Conservation (phyloP, 2,888 invertebrate species). For the Sphaerolaimus hirsutus region DNA sequence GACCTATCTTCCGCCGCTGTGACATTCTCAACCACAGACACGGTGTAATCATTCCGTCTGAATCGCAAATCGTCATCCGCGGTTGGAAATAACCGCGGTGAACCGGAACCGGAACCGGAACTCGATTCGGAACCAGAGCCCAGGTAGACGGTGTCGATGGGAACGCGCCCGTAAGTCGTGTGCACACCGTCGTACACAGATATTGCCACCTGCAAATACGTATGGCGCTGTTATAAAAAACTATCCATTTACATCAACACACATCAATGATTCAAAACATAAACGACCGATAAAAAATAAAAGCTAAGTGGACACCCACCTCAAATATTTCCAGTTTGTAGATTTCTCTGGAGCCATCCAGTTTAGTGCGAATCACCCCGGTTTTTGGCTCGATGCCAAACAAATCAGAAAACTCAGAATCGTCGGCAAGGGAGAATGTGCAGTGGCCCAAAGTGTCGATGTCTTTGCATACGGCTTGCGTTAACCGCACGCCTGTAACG, state of each 20-base stretch:
- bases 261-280: no score
- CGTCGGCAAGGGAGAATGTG: slow-evolving; percentile 8
- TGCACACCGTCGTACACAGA: slow-evolving; percentile 13
- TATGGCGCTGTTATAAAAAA: no score
- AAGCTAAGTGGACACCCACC: no score
- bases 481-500: slow-evolving; percentile 18
- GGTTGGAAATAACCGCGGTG: no score
- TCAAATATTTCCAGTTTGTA: neutral
- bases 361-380: slow-evolving; percentile 49
- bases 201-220: slow-evolving; percentile 10
- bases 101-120: neutral
- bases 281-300: no score
- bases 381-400: slow-evolving; percentile 55
- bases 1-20: no score
- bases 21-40: slow-evolving; percentile 27
- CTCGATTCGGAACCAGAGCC: neutral
- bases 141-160: slow-evolving; percentile 3
- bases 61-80: slow-evolving; percentile 12
- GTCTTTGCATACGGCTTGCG: slow-evolving; percentile 22
- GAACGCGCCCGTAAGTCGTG: slow-evolving; percentile 3
- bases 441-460: slow-evolving; percentile 19
- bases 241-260: no score
- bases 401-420: neutral
- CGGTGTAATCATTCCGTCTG: slow-evolving; percentile 8
- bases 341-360: slow-evolving; percentile 40